phyloP scores from a whole-genome alignment of 1,140 invertebrate species.

The Marisa cornuarietis region DNA sequence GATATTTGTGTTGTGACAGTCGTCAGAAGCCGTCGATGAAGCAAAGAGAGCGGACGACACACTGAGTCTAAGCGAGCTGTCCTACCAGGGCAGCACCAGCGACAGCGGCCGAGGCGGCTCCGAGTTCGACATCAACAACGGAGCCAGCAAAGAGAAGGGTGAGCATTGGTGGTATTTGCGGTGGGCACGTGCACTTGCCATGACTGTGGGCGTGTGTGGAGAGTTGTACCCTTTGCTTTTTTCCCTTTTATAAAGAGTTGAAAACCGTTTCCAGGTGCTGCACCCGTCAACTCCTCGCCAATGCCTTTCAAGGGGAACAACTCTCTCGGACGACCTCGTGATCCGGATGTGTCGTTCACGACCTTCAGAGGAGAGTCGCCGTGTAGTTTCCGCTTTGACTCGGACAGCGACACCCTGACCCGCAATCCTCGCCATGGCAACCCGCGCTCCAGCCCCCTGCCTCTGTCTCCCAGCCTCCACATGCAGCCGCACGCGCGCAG shows the following conservation, averaged over 20 bases:
- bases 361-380: slow-evolving; percentile 36
- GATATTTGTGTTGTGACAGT: neutral
- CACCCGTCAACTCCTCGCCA: neutral
- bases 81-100: slow-evolving; percentile 31
- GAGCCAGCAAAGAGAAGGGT: slow-evolving; percentile 27
- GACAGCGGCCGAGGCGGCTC: slow-evolving; percentile 37
- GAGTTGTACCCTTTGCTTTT: neutral
- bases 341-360: slow-evolving; percentile 24
- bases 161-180: neutral
- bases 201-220: neutral
- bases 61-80: slow-evolving; percentile 28
- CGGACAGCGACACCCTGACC: slow-evolving; percentile 35
- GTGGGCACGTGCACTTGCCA: neutral
- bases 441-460: slow-evolving; percentile 4
- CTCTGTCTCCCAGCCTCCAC: slow-evolving; percentile 13
- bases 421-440: slow-evolving; percentile 2
- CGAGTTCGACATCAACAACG: slow-evolving; percentile 32
- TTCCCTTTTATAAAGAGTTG: neutral
- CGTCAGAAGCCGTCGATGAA: neutral
- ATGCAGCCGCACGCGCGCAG: slow-evolving; percentile 9
- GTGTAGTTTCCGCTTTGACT: slow-evolving; percentile 33
- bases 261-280: neutral
- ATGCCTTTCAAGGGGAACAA: slow-evolving; percentile 7
- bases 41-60: slow-evolving; percentile 30
- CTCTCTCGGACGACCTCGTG: slow-evolving; percentile 17